These are phyloP conservation scores for Capromys pilorides DNA, from an alignment of 2,797 vertebrate species.

Conservation along the genomic window DNA sequence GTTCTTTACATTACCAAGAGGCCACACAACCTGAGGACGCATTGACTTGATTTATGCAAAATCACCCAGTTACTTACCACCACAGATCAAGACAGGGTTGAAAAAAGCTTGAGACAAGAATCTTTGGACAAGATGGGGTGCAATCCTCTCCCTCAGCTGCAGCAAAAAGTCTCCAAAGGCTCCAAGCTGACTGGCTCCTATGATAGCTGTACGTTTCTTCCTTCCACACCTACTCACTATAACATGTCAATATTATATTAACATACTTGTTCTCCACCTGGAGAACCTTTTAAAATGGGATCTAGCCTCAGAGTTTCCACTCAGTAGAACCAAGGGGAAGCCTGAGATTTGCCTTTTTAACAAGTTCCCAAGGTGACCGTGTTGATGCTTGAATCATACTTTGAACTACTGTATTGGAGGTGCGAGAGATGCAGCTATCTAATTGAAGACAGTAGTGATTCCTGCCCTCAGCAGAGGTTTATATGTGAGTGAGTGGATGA, in stretches of 20 bases:
- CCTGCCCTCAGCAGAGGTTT: neutral
- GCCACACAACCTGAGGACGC: neutral
- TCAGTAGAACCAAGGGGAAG: neutral
- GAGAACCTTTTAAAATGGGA: neutral
- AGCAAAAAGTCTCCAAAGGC: neutral
- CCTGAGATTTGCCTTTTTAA: neutral
- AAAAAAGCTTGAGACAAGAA: neutral
- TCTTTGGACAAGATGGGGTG: neutral
- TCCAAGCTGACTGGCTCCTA: neutral
- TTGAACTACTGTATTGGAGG: neutral
- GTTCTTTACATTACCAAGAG: neutral
- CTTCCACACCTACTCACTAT: rapidly evolving
- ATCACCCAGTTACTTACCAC: neutral
- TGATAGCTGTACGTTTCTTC: neutral
- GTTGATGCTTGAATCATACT: neutral
- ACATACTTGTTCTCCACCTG: neutral
- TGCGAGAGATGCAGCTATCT: neutral
- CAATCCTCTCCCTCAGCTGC: neutral
- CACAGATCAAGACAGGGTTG: neutral
- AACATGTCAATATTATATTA: neutral
- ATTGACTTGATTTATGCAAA: neutral
- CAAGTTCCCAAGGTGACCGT: neutral
- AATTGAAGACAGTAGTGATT: neutral
- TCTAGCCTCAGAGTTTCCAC: neutral
- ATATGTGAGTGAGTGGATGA: neutral